Conservation (phyloP, 1,140 invertebrate genomes). For the Tetranychus urticae region DNA sequence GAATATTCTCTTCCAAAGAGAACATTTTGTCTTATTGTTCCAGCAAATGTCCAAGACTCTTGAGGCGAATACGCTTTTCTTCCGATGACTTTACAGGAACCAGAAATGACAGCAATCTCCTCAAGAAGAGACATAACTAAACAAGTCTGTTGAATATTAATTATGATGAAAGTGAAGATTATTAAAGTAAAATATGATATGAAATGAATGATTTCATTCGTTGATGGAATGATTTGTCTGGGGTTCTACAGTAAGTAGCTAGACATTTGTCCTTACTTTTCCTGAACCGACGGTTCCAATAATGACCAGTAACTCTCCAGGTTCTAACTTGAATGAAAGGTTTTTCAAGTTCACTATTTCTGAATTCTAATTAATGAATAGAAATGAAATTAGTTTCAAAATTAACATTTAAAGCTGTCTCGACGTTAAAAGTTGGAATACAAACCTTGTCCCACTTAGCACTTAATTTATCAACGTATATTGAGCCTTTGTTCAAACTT, state of each 20-base stretch:
- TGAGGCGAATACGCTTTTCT: slow-evolving; percentile 47
- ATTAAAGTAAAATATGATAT: no score
- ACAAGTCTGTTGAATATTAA: slow-evolving; percentile 36
- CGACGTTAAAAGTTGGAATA: background rate
- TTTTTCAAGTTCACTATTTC: background rate
- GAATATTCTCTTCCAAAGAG: slow-evolving; percentile 47
- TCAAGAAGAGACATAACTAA: slow-evolving; percentile 49
- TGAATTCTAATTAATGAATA: background rate
- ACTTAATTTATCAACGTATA: background rate
- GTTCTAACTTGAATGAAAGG: background rate
- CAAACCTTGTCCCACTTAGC: background rate
- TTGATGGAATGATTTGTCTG: no score
- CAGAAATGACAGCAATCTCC: background rate
- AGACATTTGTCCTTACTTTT: no score
- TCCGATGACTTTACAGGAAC: background rate
- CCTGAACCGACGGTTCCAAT: background rate
- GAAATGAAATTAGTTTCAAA: slow-evolving; percentile 15
- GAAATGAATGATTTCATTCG: no score
- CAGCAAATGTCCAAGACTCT: slow-evolving; percentile 54
- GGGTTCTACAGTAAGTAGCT: no score
- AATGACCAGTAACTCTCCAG: background rate
- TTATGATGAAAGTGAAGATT: no score
- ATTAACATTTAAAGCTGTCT: slow-evolving; percentile 18
- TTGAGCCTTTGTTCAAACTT: background rate
- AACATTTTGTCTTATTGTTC: slow-evolving; percentile 48